phyloP scores from a whole-genome alignment of 2,888 invertebrate species.

The Tachystola acroxantha region DNA sequence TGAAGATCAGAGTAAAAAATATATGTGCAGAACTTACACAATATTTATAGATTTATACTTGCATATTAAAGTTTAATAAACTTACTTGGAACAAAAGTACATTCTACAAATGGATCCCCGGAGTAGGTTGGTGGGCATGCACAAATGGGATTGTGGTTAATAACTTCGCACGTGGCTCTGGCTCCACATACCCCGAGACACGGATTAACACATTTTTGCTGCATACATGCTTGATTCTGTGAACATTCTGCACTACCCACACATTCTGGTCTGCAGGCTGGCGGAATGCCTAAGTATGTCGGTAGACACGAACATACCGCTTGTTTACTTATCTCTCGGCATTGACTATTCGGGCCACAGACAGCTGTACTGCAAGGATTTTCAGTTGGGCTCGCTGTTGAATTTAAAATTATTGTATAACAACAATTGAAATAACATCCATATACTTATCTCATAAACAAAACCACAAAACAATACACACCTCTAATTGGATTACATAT shows the following conservation, averaged over 20 bases:
- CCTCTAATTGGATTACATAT: slow-evolving; percentile 75
- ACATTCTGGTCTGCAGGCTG: slow-evolving; percentile 86
- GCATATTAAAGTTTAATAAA: slow-evolving; percentile 5
- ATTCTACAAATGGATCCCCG: slow-evolving; percentile 81
- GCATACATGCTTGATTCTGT: slow-evolving; percentile 83
- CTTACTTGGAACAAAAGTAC: slow-evolving; percentile 60
- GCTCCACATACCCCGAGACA: slow-evolving; percentile 85
- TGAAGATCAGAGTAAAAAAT: no score
- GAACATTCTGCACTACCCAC: slow-evolving; percentile 84
- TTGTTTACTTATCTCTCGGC: slow-evolving; percentile 79
- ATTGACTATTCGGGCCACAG: slow-evolving; percentile 86
- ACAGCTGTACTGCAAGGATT: slow-evolving; percentile 84
- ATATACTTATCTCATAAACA: no score
- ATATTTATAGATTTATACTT: no score
- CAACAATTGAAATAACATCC: slow-evolving; percentile 82
- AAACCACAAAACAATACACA: slow-evolving; percentile 32
- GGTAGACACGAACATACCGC: slow-evolving; percentile 86
- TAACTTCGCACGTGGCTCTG: slow-evolving; percentile 80
- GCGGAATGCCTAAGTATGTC: slow-evolving; percentile 84
- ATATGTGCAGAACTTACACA: no score
- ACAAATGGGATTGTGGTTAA: slow-evolving; percentile 87
- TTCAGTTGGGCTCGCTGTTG: slow-evolving; percentile 38
- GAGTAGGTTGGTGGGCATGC: slow-evolving; percentile 81
- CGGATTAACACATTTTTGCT: slow-evolving; percentile 85
- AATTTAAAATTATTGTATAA: slow-evolving; percentile 40